These are phyloP conservation scores for Nylanderia fulva DNA, from an alignment of 1,140 invertebrate species.

Conservation along the genomic window DNA sequence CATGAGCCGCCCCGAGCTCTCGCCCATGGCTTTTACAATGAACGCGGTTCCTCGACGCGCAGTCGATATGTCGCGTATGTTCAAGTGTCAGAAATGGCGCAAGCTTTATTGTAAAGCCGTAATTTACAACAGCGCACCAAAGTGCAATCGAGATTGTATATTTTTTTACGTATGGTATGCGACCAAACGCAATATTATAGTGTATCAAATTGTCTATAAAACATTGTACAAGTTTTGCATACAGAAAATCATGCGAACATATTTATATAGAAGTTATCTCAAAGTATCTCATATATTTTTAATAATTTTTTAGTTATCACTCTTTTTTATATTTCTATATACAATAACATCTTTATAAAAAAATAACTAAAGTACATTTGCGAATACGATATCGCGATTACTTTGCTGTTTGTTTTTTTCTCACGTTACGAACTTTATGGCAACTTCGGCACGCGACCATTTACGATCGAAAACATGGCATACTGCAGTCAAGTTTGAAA, in stretches of 20 bases:
- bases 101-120: conserved; percentile 37
- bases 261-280: no score
- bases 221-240: no score
- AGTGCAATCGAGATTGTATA: conserved; percentile 9
- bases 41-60: conserved; percentile 68
- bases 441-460: conserved; percentile 49
- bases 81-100: conserved; percentile 46
- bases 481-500: conserved; percentile 59
- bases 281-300: neutral
- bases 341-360: neutral
- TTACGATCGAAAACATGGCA: conserved; percentile 45
- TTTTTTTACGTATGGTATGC: neutral
- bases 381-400: conserved; percentile 14
- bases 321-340: neutral
- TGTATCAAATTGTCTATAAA: neutral
- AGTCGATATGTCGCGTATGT: conserved; percentile 46
- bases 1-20: conserved; percentile 24
- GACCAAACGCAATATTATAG: neutral
- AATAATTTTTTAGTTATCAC: neutral
- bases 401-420: neutral
- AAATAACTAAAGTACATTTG: neutral
- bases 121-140: neutral
- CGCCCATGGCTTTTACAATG: conserved; percentile 81
- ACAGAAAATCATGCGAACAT: no score
- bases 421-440: conserved; percentile 35